Evolutionary conservation across 2,113 vertebrate species (phyloP), one percentile per base, ranked within the genome.

Genomic region (Dipodomys ordii): DNA sequence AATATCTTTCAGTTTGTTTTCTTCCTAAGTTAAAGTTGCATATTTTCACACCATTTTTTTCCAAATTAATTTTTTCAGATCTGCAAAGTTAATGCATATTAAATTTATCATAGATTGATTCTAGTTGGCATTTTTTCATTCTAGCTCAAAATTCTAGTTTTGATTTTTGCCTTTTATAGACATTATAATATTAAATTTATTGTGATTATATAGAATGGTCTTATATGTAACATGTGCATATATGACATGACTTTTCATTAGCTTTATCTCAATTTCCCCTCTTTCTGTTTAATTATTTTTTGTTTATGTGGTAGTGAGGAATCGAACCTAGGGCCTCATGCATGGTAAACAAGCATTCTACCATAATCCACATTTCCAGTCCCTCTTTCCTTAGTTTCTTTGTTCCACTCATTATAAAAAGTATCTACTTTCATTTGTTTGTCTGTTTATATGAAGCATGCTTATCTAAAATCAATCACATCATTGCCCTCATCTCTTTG

Each of bases 11-110:
- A 23, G 20, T 86, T 72, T 79, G 72, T 30, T 83, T 18, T 76
- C 19, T 18, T 49, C 12, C 4, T 11, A 10, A 11, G n/a, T 69
- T 30, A 64, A 67, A n/a, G 1, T 64, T 94, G 28, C 32, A 39
- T 71, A 49, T 60, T 69, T 78, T 35, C 20, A 68, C 16, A 68
- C 18, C 53, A 78, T 64, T 73, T 83, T 83, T 86, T 53, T 30
- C n/a, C 73, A n/a, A 80, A 84, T 81, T 88, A 65, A 13, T 53
- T n/a, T 23, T 78, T 90, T 68, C n/a, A 44, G n/a, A 57, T 78
- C 81, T 30, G 57, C 35, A 68, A 64, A 86, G 57, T 44, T 86
- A 76, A 69, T 80, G 44, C 18, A 30, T 74, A 10, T 57, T 60
- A 64, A 90, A 81, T 16, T 30, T 64, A 60, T 44, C 46, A 39